Conservation (phyloP, 1,140 invertebrate genomes). For the Nilaparvata lugens region DNA sequence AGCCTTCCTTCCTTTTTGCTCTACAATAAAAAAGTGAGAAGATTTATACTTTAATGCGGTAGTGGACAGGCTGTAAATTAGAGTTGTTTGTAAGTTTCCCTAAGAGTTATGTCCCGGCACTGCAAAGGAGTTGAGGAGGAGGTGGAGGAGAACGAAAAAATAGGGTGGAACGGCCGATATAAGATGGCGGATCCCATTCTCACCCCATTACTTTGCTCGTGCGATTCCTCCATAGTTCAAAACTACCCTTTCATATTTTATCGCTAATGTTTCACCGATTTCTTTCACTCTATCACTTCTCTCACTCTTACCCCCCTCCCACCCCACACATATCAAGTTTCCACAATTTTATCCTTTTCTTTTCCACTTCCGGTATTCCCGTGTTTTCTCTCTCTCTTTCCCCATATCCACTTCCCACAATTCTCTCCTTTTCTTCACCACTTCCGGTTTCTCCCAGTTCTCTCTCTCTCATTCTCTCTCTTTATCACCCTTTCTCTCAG, state of each 20-base stretch:
- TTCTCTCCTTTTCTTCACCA: too few species aligned
- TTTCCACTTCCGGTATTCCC: too few species aligned
- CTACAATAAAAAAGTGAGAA: too few species aligned
- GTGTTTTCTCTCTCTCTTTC: too few species aligned
- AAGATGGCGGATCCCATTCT: background rate
- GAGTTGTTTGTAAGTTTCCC: slow-evolving; percentile 2
- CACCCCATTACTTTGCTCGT: background rate
- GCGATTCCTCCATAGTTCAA: background rate
- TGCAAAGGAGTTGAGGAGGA: background rate
- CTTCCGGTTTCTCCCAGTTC: too few species aligned
- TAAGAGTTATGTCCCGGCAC: background rate
- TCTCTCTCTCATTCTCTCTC: too few species aligned
- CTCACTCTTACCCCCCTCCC: too few species aligned
- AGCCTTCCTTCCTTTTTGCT: too few species aligned
- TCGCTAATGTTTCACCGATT: background rate
- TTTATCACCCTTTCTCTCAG: too few species aligned
- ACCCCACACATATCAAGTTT: too few species aligned
- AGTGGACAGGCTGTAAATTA: background rate
- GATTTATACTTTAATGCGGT: background rate
- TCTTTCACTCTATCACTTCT: slow-evolving; percentile 2
- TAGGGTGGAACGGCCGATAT: background rate
- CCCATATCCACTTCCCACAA: too few species aligned
- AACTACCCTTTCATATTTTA: slow-evolving; percentile 1
- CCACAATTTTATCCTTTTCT: too few species aligned
- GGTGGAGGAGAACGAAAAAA: background rate